These are phyloP conservation scores for Adelognathus sp. DNA, from an alignment of 2,888 invertebrate genomes.

Conservation along the genomic window DNA sequence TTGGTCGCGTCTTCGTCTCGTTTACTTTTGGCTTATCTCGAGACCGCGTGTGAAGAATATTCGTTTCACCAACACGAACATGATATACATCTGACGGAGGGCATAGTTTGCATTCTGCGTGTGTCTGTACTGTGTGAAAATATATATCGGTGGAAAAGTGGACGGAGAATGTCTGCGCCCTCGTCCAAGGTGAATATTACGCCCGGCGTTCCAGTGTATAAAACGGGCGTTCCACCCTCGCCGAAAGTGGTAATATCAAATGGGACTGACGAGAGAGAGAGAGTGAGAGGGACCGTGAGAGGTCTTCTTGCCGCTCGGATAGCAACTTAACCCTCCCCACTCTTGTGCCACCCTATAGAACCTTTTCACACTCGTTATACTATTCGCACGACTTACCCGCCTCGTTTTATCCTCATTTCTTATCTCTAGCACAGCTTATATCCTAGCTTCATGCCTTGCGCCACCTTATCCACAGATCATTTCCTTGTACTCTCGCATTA, in stretches of 20 bases:
- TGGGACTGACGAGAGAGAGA: not conserved
- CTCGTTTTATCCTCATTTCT: conserved; percentile 20
- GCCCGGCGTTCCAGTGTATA: not conserved
- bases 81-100: not conserved
- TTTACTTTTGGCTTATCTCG: conserved; percentile 6
- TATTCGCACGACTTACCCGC: not conserved
- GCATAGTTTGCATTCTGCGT: not conserved
- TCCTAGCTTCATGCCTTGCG: not conserved
- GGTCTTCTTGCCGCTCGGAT: not conserved
- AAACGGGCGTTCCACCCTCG: not conserved
- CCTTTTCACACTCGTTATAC: conserved; percentile 9
- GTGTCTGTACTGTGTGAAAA: not conserved
- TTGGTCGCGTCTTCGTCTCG: not conserved
- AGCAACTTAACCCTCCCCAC: not conserved
- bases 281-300: not conserved
- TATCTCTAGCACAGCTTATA: conserved; percentile 2
- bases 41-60: conserved; percentile 6
- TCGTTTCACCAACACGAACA: conserved; percentile 4
- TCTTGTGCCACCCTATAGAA: not conserved
- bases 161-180: not conserved
- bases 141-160: not conserved
- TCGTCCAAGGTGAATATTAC: conserved; percentile 8
- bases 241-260: conserved; percentile 28
- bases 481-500: not conserved
- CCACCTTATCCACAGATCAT: conserved; percentile 12